Conservation (phyloP, 2,888 invertebrate genomes). For the Eupithecia tripunctaria region DNA sequence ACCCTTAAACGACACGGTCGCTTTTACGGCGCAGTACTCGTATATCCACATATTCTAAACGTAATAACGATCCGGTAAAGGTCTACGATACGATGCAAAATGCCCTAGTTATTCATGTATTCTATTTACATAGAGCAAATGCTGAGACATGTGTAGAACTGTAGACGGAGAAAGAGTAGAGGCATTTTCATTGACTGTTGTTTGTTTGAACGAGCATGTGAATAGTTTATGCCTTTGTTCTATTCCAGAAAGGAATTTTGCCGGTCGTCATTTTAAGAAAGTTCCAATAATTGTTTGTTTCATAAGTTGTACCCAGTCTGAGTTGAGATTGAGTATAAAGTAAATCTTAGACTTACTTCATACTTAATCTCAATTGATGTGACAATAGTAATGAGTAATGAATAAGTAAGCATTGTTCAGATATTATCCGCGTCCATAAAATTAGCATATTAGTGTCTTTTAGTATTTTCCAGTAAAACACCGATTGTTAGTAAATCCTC, state of each 20-base stretch:
- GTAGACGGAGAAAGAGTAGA: constrained; percentile 32
- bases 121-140: constrained; percentile 54
- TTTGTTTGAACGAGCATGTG: constrained; percentile 8
- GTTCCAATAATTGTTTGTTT: not conserved
- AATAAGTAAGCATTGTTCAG: not conserved
- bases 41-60: constrained; percentile 61
- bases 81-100: constrained; percentile 63
- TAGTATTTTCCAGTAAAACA: not conserved
- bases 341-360: not conserved
- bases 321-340: not conserved
- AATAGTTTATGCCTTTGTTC: not conserved
- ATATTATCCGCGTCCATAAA: not conserved
- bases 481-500: not conserved
- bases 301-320: not conserved
- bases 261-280: not conserved
- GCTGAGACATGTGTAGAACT: constrained; percentile 28
- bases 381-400: not conserved
- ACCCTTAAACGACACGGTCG: constrained; percentile 62
- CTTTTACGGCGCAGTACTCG: constrained; percentile 70
- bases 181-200: constrained; percentile 35
- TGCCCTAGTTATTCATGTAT: constrained; percentile 64
- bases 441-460: not conserved
- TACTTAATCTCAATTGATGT: not conserved
- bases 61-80: constrained; percentile 62
- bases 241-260: constrained; percentile 2